A percentile compares a stretch with the other conserved stretches of the same genome.
Evolutionary conservation across 2,113 vertebrate genomes (phyloP).

Genomic region (Dromiciops gliroides): DNA sequence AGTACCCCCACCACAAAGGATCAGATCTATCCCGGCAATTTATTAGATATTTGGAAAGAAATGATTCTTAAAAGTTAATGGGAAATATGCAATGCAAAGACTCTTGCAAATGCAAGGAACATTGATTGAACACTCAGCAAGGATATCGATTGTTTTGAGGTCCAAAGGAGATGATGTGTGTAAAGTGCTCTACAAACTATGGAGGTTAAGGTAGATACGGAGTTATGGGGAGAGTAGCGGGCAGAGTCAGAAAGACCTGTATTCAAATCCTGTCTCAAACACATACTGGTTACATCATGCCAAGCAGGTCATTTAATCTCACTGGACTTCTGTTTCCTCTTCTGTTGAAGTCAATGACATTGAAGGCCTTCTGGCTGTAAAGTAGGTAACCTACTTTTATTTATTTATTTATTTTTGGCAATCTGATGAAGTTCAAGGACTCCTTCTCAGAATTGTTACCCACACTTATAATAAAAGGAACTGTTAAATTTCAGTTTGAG

Average conservation of each 20-base stretch:
- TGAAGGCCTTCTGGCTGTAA: not conserved
- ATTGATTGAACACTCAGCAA: not conserved
- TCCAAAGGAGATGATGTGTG: not conserved
- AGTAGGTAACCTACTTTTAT: not conserved
- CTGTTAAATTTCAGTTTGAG: not conserved
- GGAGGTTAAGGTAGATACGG: not conserved
- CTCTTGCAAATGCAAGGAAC: too few species aligned
- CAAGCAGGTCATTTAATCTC: not conserved
- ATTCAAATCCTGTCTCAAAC: not conserved
- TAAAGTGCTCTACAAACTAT: not conserved
- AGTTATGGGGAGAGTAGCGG: not conserved
- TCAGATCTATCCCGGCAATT: not conserved
- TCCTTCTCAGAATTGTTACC: not conserved
- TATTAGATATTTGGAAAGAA: not conserved
- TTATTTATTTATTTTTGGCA: too few species aligned
- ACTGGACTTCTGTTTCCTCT: not conserved
- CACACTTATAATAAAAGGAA: not conserved
- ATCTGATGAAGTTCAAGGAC: not conserved
- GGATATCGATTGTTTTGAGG: not conserved
- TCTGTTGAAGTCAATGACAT: not conserved
- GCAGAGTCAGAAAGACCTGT: not conserved
- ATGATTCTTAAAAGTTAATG: not conserved
- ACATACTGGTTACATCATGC: not conserved
- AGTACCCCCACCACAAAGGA: not conserved
- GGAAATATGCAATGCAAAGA: not conserved